A percentile compares a stretch with the other conserved stretches of the same genome.
Conservation (phyloP, 2,797 vertebrate genomes). For the Linurgus olivaceus region DNA sequence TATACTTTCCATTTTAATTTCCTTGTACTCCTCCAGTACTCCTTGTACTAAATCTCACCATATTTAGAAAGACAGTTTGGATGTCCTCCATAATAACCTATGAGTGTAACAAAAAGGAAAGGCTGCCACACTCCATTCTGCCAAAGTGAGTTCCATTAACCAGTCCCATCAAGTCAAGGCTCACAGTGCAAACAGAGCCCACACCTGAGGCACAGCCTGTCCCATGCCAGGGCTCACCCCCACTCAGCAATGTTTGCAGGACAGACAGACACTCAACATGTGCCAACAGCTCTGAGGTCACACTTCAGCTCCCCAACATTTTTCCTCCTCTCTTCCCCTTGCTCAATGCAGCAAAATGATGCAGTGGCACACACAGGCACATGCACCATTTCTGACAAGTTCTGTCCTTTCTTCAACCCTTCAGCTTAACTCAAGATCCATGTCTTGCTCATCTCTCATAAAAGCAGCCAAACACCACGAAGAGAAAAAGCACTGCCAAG, state of each 20-base stretch:
- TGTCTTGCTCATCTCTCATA: background rate
- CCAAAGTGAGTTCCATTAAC: background rate
- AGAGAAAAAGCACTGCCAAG: background rate
- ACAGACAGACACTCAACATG: background rate
- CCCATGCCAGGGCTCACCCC: rapidly evolving
- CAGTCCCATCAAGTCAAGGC: background rate
- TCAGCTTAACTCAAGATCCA: background rate
- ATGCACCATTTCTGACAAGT: rapidly evolving
- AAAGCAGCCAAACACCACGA: background rate
- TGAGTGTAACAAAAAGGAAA: background rate
- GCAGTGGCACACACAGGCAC: rapidly evolving
- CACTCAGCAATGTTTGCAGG: rapidly evolving
- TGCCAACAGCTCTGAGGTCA: background rate
- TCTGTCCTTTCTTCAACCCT: background rate
- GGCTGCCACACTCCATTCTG: background rate
- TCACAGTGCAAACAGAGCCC: background rate
- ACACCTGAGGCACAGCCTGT: background rate
- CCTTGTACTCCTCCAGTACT: constrained; percentile 17
- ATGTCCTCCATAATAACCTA: background rate
- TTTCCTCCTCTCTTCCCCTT: background rate
- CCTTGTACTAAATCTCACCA: background rate
- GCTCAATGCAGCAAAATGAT: rapidly evolving
- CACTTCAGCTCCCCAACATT: background rate
- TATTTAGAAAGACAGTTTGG: constrained; percentile 4
- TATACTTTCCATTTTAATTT: constrained; percentile 60